Evolutionary conservation across 2,888 invertebrate genomes (phyloP).

Genomic region (Acanthopleura granulata): DNA sequence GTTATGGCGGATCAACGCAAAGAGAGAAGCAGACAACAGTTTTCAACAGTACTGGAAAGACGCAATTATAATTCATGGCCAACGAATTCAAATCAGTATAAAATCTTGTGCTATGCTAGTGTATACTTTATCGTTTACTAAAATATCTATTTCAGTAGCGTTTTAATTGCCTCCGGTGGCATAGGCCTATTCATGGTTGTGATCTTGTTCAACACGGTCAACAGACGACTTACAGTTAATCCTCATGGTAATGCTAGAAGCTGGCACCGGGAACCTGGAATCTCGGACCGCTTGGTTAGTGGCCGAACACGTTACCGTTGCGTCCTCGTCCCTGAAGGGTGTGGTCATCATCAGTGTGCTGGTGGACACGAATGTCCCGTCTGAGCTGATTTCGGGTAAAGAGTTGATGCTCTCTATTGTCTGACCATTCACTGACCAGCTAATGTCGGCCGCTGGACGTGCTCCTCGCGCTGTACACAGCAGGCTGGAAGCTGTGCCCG

Average conservation of each 20-base stretch:
- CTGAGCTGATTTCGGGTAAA: neutral
- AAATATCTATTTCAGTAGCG: no score
- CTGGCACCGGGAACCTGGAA: neutral
- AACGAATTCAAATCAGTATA: no score
- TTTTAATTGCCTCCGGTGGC: no score
- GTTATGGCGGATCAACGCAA: no score
- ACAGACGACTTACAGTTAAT: constrained; percentile 6
- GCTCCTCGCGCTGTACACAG: neutral
- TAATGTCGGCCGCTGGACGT: neutral
- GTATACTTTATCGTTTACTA: no score
- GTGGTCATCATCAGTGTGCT: neutral
- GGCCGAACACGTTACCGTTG: neutral
- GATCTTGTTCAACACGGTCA: no score
- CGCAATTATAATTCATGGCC: no score
- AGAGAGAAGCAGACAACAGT: no score
- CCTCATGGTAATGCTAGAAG: neutral
- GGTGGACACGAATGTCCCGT: neutral
- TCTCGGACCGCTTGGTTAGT: neutral
- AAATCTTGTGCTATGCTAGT: no score
- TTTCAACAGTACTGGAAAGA: no score
- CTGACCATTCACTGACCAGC: neutral
- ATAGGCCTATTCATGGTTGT: no score
- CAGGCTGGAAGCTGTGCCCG: neutral
- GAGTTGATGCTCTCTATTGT: neutral
- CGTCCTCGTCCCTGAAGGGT: neutral